Percentiles rank a stretch among this genome's conserved stretches.
Evolutionary conservation across 2,888 invertebrate species (phyloP).

Genomic region (Alloscopus bannaensis): DNA sequence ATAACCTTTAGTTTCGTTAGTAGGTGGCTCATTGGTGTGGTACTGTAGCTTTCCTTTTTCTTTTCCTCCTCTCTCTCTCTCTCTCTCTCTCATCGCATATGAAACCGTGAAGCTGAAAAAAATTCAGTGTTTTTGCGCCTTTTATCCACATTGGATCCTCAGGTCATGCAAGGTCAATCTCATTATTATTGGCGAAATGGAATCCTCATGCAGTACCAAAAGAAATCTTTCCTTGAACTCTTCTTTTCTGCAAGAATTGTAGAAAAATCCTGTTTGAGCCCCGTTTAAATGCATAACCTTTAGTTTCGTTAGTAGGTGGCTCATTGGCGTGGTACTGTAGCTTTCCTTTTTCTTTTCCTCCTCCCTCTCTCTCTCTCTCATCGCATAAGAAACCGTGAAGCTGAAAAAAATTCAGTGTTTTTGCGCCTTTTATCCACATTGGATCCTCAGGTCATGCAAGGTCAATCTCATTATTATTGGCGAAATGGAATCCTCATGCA

Average conservation of each 20-base stretch:
- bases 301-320: conserved; percentile 20
- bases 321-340: no score
- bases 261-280: conserved; percentile 49
- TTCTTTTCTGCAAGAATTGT: conserved; percentile 27
- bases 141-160: no score
- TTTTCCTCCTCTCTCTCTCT: neutral
- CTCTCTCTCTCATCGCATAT: neutral
- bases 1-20: conserved; percentile 39
- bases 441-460: conserved; percentile 47
- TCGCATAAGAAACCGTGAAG: no score
- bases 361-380: neutral
- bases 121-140: no score
- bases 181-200: conserved; percentile 44
- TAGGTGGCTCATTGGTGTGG: no score
- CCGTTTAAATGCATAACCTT: conserved; percentile 56
- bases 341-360: no score
- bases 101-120: no score
- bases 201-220: conserved; percentile 26
- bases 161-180: conserved; percentile 56
- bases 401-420: no score
- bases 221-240: conserved; percentile 4
- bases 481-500: conserved; percentile 30
- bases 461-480: conserved; percentile 54
- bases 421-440: no score
- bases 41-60: no score